Evolutionary conservation across 2,888 invertebrate genomes (phyloP).

Genomic region (Drosophila prostipennis): DNA sequence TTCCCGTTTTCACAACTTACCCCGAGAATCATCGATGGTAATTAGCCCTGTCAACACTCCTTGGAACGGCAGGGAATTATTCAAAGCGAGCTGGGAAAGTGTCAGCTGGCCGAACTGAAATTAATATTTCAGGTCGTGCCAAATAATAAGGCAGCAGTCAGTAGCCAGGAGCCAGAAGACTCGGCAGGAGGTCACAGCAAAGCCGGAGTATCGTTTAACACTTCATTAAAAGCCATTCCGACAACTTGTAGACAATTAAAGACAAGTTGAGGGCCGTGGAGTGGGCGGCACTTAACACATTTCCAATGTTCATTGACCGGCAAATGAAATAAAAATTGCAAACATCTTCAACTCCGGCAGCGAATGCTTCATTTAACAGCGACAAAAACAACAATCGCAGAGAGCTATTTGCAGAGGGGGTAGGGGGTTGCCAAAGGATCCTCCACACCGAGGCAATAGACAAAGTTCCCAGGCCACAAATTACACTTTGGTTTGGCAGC

Average conservation of each 20-base stretch:
- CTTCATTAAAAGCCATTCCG: slow-evolving; percentile 72
- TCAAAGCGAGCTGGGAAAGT: slow-evolving; percentile 36
- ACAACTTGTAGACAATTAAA: slow-evolving; percentile 77
- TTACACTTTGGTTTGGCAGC: slow-evolving; percentile 70
- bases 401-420: slow-evolving; percentile 2
- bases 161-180: not conserved
- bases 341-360: slow-evolving; percentile 66
- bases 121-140: slow-evolving; percentile 34
- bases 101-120: slow-evolving; percentile 29
- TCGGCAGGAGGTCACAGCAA: slow-evolving; percentile 6
- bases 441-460: slow-evolving; percentile 63
- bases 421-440: slow-evolving; percentile 11
- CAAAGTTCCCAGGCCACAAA: slow-evolving; percentile 76
- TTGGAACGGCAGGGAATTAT: slow-evolving; percentile 24
- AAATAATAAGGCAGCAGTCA: slow-evolving; percentile 17
- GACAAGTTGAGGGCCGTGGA: slow-evolving; percentile 45
- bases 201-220: slow-evolving; percentile 55
- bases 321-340: slow-evolving; percentile 78
- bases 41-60: slow-evolving; percentile 35
- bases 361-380: slow-evolving; percentile 77
- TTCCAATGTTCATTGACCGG: slow-evolving; percentile 77
- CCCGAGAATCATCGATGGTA: slow-evolving; percentile 25
- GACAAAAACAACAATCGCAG: slow-evolving; percentile 41
- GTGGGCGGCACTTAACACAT: slow-evolving; percentile 73
- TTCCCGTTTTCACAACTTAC: slow-evolving; percentile 17